Conservation (phyloP, 92 coral and sea anemone species). For the Palythoa heliodiscus region DNA sequence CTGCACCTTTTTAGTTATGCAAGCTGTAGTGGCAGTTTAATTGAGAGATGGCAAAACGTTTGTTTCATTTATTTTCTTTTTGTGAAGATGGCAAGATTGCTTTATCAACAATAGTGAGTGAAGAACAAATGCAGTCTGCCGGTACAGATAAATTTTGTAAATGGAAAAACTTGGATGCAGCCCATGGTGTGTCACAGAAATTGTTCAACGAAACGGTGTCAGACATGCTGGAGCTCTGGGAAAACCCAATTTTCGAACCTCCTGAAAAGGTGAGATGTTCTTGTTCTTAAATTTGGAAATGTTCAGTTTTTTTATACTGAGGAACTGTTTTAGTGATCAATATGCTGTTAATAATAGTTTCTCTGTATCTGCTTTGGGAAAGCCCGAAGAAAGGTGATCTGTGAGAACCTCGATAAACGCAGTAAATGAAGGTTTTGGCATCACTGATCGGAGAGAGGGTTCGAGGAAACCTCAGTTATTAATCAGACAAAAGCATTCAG, state of each 20-base stretch:
- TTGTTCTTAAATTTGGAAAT: not conserved
- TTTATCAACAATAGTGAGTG: conserved; percentile 13
- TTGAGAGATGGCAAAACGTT: not conserved
- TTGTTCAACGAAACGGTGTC: conserved; percentile 43
- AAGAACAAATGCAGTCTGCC: conserved; percentile 41
- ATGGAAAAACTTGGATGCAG: conserved; percentile 46
- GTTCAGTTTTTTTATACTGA: too few relatives aligned
- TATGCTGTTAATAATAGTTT: too few relatives aligned
- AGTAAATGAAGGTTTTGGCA: too few relatives aligned
- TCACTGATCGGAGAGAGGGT: too few relatives aligned
- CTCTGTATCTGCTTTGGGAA: too few relatives aligned
- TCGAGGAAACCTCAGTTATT: too few relatives aligned
- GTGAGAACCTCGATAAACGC: too few relatives aligned
- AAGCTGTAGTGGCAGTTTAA: too few relatives aligned
- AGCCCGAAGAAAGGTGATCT: too few relatives aligned
- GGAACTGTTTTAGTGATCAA: too few relatives aligned
- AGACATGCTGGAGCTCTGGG: conserved; percentile 76
- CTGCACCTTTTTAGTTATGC: too few relatives aligned
- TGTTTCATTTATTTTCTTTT: not conserved
- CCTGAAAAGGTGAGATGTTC: conserved; percentile 69
- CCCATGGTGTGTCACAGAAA: conserved; percentile 26
- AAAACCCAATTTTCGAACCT: conserved; percentile 82
- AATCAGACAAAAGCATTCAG: too few relatives aligned
- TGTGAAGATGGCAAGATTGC: not conserved
- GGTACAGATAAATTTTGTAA: conserved; percentile 46